These are phyloP conservation scores for Vultur gryphus DNA, from an alignment of 2,797 vertebrate species.

Conservation along the genomic window DNA sequence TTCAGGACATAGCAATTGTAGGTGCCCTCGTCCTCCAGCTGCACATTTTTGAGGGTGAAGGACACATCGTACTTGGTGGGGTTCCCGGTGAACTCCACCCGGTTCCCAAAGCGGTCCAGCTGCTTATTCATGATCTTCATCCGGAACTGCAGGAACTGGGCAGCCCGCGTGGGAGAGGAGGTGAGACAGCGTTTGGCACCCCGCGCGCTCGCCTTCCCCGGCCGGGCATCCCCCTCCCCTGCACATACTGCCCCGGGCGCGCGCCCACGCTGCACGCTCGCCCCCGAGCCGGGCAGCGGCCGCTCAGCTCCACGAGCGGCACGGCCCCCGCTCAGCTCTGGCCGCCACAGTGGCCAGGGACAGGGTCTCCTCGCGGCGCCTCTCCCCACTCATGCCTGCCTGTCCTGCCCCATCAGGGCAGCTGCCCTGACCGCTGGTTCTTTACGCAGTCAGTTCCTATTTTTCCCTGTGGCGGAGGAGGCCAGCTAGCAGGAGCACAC, in stretches of 20 bases:
- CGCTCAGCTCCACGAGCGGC: neutral
- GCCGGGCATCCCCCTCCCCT: neutral
- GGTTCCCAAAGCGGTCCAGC: slow-evolving; percentile 83
- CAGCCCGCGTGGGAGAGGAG: neutral
- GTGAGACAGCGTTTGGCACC: rapidly evolving
- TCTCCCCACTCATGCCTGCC: neutral
- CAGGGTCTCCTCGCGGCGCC: rapidly evolving
- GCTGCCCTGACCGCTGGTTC: neutral
- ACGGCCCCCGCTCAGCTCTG: neutral
- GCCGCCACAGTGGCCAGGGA: neutral
- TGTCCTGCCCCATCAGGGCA: neutral
- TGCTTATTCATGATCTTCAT: slow-evolving; percentile 82
- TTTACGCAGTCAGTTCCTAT: rapidly evolving
- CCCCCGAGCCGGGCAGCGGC: neutral
- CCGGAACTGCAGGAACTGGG: slow-evolving; percentile 89
- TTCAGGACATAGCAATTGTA: slow-evolving; percentile 94
- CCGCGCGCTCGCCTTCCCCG: rapidly evolving
- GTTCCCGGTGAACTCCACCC: slow-evolving; percentile 90
- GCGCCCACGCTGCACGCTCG: neutral
- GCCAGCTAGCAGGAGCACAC: neutral
- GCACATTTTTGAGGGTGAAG: slow-evolving; percentile 87
- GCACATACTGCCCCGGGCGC: rapidly evolving
- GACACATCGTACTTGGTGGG: slow-evolving; percentile 90
- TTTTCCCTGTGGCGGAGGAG: neutral
- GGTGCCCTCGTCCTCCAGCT: slow-evolving; percentile 84